These are phyloP conservation scores for Silurus glanis DNA, from an alignment of 2,113 vertebrate genomes.

Conservation along the genomic window DNA sequence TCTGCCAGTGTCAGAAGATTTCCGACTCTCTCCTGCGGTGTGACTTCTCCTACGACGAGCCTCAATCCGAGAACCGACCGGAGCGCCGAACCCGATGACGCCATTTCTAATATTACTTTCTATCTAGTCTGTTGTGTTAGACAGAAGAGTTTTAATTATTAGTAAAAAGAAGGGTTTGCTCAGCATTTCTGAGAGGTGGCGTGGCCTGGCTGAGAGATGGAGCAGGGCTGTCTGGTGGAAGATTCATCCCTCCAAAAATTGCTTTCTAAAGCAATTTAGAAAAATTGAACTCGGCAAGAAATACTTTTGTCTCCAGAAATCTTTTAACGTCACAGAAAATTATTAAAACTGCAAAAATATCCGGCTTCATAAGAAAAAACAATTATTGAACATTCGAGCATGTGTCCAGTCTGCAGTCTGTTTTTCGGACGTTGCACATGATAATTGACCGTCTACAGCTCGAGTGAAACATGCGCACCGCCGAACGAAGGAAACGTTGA, in stretches of 20 bases:
- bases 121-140: background rate
- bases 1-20: too few species aligned
- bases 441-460: background rate
- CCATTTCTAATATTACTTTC: background rate
- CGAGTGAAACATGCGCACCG: background rate
- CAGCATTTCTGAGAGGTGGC: too few species aligned
- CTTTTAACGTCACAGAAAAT: background rate
- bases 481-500: background rate
- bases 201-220: background rate
- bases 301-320: background rate
- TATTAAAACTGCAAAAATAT: background rate
- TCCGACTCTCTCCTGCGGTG: too few species aligned
- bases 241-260: background rate
- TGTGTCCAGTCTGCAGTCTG: background rate
- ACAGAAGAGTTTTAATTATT: too few species aligned
- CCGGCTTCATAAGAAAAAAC: too few species aligned
- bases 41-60: too few species aligned
- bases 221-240: background rate
- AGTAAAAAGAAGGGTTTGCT: too few species aligned
- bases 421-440: background rate
- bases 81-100: too few species aligned
- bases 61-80: too few species aligned
- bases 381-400: background rate
- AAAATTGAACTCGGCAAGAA: background rate
- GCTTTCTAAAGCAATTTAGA: background rate